Percentiles rank a stretch among this genome's conserved stretches.
These are phyloP conservation scores for Conistra vaccinii DNA, from an alignment of 2,888 invertebrate genomes.

Conservation along the genomic window DNA sequence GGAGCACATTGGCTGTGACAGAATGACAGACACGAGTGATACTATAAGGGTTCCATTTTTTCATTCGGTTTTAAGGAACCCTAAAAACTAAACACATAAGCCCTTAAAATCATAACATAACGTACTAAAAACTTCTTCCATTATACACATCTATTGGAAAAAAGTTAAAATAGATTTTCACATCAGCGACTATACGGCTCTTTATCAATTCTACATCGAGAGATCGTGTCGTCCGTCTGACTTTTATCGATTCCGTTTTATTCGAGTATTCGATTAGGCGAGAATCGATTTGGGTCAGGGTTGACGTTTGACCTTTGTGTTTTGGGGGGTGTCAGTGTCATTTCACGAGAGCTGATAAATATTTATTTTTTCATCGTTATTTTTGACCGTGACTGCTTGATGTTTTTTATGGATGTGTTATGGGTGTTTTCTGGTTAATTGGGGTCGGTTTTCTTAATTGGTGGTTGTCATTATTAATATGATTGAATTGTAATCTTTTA, in stretches of 20 bases:
- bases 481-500: too few relatives aligned
- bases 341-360: constrained; percentile 39
- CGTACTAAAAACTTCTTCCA: constrained; percentile 11
- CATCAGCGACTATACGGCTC: constrained; percentile 9
- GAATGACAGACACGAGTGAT: too few relatives aligned
- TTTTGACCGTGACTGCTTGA: constrained; percentile 27
- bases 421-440: constrained; percentile 1
- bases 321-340: constrained; percentile 50
- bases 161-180: constrained; percentile 37
- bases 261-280: constrained; percentile 62
- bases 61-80: too few relatives aligned
- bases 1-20: too few relatives aligned
- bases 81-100: background rate
- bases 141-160: constrained; percentile 14
- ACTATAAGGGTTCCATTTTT: too few relatives aligned
- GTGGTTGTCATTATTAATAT: too few relatives aligned
- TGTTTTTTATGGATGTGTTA: constrained; percentile 19
- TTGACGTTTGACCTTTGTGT: constrained; percentile 54
- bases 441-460: background rate
- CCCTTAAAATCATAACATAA: constrained; percentile 21
- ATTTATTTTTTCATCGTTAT: constrained; percentile 46
- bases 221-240: constrained; percentile 53
- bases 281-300: constrained; percentile 63
- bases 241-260: constrained; percentile 63
- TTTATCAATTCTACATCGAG: constrained; percentile 55